These are phyloP conservation scores for Volucella inanis DNA, from an alignment of 2,888 invertebrate species.

Conservation along the genomic window DNA sequence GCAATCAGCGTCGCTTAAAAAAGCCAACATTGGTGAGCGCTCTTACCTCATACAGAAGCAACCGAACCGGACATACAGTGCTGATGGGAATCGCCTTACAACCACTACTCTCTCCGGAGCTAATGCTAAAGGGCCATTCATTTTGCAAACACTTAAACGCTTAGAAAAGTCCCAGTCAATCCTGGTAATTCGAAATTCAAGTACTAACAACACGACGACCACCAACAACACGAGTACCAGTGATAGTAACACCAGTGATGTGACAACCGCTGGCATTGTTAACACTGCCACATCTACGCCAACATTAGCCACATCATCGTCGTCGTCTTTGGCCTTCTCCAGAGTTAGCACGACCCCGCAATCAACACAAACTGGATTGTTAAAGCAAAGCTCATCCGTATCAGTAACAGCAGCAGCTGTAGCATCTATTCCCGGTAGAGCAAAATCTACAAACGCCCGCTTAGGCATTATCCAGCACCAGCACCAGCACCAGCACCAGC, in stretches of 20 bases:
- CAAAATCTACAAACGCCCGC: constrained; percentile 66
- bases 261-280: constrained; percentile 71
- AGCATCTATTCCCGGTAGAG: constrained; percentile 73
- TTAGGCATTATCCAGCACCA: constrained; percentile 71
- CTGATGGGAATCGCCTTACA: constrained; percentile 79
- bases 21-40: constrained; percentile 73
- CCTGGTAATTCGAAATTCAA: constrained; percentile 82
- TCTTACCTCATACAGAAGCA: constrained; percentile 74
- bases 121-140: constrained; percentile 81
- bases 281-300: constrained; percentile 74
- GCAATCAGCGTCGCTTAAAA: constrained; percentile 77
- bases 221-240: constrained; percentile 59
- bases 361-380: constrained; percentile 70
- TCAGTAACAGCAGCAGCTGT: constrained; percentile 72
- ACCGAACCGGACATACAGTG: constrained; percentile 80
- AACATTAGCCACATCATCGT: constrained; percentile 73
- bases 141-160: constrained; percentile 83
- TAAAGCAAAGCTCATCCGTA: constrained; percentile 70
- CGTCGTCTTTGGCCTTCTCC: constrained; percentile 68
- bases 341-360: constrained; percentile 71
- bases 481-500: constrained; percentile 71
- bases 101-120: constrained; percentile 73
- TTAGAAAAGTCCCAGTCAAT: constrained; percentile 83
- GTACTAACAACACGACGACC: constrained; percentile 77
- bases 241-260: constrained; percentile 53